Evolutionary conservation across 2,888 invertebrate genomes (phyloP).

Genomic region (Drosophila prostipennis): DNA sequence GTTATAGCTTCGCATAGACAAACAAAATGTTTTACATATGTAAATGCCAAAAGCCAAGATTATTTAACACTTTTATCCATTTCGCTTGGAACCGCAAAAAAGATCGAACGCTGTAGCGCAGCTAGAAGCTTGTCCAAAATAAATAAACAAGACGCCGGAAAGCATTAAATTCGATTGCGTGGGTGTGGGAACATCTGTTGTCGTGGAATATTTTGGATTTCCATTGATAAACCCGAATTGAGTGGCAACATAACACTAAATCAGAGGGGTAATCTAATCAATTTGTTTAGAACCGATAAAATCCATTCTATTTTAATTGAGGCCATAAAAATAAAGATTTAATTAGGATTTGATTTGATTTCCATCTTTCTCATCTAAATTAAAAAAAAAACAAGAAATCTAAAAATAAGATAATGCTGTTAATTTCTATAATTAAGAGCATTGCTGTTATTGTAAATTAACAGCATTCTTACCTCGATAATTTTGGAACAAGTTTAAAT

Average conservation of each 20-base stretch:
- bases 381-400: too few species aligned
- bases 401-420: too few species aligned
- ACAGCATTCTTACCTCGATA: too few species aligned
- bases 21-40: constrained; percentile 61
- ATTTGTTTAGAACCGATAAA: neutral
- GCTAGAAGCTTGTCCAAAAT: neutral
- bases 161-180: constrained; percentile 19
- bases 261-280: constrained; percentile 5
- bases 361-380: too few species aligned
- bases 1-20: constrained; percentile 31
- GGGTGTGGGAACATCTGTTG: constrained; percentile 30
- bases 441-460: too few species aligned
- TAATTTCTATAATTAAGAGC: too few species aligned
- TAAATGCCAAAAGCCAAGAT: constrained; percentile 37
- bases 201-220: constrained; percentile 15
- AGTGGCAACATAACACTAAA: constrained; percentile 4
- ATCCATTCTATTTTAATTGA: neutral
- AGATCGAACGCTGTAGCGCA: too few species aligned
- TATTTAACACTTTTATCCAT: constrained; percentile 28
- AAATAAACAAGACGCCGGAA: constrained; percentile 19
- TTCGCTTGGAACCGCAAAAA: constrained; percentile 7
- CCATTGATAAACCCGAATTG: neutral
- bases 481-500: too few species aligned
- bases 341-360: neutral
- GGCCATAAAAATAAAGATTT: neutral